A percentile compares a stretch with the other conserved stretches of the same genome.
Evolutionary conservation across 2,797 vertebrate genomes (phyloP).

Genomic region (Gymnopithys bicolor): DNA sequence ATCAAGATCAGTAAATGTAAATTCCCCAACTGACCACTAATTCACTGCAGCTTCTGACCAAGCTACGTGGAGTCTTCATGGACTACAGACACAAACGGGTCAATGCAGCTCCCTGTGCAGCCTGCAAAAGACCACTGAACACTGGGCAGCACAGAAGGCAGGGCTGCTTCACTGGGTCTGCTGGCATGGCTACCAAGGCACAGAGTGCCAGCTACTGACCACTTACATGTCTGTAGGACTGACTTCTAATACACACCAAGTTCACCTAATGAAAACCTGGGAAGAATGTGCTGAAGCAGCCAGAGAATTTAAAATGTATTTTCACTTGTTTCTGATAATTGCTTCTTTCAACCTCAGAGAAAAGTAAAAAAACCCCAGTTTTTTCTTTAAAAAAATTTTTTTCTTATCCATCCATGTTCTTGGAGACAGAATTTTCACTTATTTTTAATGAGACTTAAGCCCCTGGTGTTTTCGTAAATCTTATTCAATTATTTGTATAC

Average conservation of each 20-base stretch:
- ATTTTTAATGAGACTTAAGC: neutral
- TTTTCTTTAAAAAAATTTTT: neutral
- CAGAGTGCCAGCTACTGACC: neutral
- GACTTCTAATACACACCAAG: neutral
- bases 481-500: neutral
- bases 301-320: neutral
- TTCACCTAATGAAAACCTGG: neutral
- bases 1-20: neutral
- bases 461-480: neutral
- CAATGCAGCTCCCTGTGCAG: neutral
- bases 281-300: neutral
- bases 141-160: neutral
- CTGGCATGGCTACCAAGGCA: neutral
- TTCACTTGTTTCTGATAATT: neutral
- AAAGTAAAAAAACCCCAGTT: neutral
- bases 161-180: neutral
- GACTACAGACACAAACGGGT: neutral
- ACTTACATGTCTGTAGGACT: neutral
- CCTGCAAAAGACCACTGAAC: neutral
- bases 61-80: neutral
- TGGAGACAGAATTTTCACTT: neutral
- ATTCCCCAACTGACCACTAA: neutral
- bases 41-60: neutral
- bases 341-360: neutral
- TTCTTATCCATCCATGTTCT: neutral